phyloP scores from a whole-genome alignment of 2,113 vertebrate genomes.

The Petrocephalus zakoni region DNA sequence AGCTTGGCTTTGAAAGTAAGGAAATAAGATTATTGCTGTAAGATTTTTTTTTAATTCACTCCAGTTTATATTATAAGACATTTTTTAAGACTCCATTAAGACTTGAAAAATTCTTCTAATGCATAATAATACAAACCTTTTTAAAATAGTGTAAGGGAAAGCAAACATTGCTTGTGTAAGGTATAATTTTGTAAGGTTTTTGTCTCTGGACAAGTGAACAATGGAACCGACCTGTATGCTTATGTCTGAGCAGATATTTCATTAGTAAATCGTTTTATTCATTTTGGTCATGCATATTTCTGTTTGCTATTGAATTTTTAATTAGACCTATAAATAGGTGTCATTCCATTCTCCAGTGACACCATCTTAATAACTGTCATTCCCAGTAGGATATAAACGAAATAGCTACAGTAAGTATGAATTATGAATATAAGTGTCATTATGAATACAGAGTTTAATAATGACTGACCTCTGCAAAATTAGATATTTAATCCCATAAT shows the following conservation, averaged over 20 bases:
- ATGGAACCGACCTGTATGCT: background rate
- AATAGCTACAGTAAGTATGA: background rate
- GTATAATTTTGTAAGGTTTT: background rate
- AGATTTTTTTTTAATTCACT: slow-evolving; percentile 57
- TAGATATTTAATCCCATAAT: slow-evolving; percentile 11
- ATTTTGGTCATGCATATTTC: background rate
- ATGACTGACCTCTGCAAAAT: slow-evolving; percentile 11
- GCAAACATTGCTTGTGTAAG: background rate
- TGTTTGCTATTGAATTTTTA: slow-evolving; percentile 12
- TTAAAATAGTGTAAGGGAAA: background rate
- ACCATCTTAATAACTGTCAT: slow-evolving; percentile 13
- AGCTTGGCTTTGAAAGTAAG: background rate
- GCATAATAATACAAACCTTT: background rate
- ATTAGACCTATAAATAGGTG: slow-evolving; percentile 8
- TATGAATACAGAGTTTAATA: slow-evolving; percentile 13
- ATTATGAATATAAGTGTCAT: slow-evolving; percentile 15
- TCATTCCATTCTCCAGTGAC: background rate
- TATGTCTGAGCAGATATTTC: background rate
- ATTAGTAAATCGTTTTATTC: slow-evolving; percentile 10
- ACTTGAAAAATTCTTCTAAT: background rate
- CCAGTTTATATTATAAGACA: background rate
- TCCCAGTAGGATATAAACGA: slow-evolving; percentile 11
- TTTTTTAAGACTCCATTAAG: background rate
- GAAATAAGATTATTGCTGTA: slow-evolving; percentile 48
- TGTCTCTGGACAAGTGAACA: background rate